Percentiles rank a stretch among this genome's conserved stretches.
These are phyloP conservation scores for Magallana ariakensis DNA, from an alignment of 1,140 invertebrate genomes.

Conservation along the genomic window DNA sequence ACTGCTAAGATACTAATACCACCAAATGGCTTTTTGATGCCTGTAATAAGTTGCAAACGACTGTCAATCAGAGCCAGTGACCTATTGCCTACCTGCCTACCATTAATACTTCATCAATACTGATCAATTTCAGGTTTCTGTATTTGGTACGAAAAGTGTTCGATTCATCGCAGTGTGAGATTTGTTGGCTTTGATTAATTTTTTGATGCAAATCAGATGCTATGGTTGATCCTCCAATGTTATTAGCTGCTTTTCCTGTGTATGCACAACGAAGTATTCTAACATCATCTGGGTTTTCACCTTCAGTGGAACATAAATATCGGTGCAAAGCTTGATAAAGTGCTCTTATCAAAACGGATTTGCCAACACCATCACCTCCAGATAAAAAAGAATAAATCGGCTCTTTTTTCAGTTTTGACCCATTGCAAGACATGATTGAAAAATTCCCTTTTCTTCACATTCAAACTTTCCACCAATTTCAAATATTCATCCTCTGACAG, in stretches of 20 bases:
- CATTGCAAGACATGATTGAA: constrained; percentile 38
- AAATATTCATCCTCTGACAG: constrained; percentile 19
- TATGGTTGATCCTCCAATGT: constrained; percentile 34
- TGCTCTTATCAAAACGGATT: constrained; percentile 37
- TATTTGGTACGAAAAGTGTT: constrained; percentile 38
- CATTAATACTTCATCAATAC: constrained; percentile 44
- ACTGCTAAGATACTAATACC: constrained; percentile 46
- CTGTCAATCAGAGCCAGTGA: neutral
- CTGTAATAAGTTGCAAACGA: constrained; percentile 37
- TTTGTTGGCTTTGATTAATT: neutral
- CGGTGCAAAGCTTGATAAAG: constrained; percentile 32
- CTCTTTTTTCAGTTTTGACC: constrained; percentile 45
- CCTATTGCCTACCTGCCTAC: constrained; percentile 27
- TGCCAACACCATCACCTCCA: constrained; percentile 52
- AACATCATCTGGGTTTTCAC: constrained; percentile 47
- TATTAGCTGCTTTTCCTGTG: neutral
- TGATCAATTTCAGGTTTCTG: constrained; percentile 22
- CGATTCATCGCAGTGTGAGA: neutral
- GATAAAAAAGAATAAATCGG: constrained; percentile 41
- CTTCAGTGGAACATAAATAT: neutral
- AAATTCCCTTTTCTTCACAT: constrained; percentile 47
- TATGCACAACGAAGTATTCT: constrained; percentile 49
- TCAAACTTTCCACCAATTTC: constrained; percentile 23
- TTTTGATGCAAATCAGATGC: constrained; percentile 39
- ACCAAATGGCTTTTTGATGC: constrained; percentile 29